Evolutionary conservation across 2,888 invertebrate species (phyloP), one percentile per base, ranked within the genome.

Genomic region (Agriotes lineatus): DNA sequence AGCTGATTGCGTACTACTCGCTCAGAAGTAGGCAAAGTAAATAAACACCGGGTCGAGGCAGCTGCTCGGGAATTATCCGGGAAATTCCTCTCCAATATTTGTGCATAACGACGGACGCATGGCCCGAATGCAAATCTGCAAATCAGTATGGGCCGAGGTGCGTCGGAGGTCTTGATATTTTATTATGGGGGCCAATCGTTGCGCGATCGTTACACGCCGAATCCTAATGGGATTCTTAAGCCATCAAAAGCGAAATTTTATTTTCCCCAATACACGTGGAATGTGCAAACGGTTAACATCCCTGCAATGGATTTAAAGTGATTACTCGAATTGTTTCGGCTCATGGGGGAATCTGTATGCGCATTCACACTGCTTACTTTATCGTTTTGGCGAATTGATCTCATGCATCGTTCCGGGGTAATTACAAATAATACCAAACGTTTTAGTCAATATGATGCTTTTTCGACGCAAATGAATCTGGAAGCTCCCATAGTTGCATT

Each of bases 111-210:
- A 60, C 48, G 25, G 22, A 22, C 48, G 25, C 48, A 48, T 48
- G 48, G 19, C 50, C 52, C 52, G 61, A 37, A 62, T 62, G 61
- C 37, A 62, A 62, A 62, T 48, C 16, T 60, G 18, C 4, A 6
- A 39, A 44, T 59, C 58, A 59, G 44, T 59, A 60, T 52, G 61
- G 61, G 25, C 52, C 39, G 19, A 42, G 22, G 39, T 25, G 25
- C 42, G 61, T 35, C 48, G 18, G 35, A 48, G 60, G 52, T 52
- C 52, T 42, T 39, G 50, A 60, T 60, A 60, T 60, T 60, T 60
- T 60, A 60, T 60, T 60, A 60, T 50, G 50, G 50, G 14, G 45
- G 30, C 44, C 50, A 48, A 50, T 50, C 50, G 33, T 48, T 60
- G 37, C 35, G 33, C 48, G 35, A 50, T 50, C 48, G 48, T 50